Evolutionary conservation across 2,113 vertebrate genomes (phyloP).

Genomic region (Rhizomys pruinosus): DNA sequence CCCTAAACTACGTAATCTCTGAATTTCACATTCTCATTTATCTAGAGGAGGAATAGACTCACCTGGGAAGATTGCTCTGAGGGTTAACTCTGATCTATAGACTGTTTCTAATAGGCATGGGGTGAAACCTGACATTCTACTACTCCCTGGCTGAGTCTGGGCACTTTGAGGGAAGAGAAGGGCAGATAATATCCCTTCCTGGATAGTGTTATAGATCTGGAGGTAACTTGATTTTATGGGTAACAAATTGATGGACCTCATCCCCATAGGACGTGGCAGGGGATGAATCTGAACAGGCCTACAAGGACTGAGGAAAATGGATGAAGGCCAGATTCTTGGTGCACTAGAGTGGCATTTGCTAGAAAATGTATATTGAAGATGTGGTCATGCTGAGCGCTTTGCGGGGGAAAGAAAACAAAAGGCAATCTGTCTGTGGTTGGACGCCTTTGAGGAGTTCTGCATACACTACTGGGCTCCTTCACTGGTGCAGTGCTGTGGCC

Average conservation of each 20-base stretch:
- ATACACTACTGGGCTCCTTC: background rate
- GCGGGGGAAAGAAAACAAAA: conserved; percentile 55
- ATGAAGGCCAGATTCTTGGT: background rate
- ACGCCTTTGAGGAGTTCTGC: background rate
- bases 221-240: conserved; percentile 26
- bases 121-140: background rate
- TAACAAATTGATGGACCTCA: conserved; percentile 56
- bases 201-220: conserved; percentile 39
- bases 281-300: conserved; percentile 51
- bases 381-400: conserved; percentile 52
- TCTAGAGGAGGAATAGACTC: conserved; percentile 53
- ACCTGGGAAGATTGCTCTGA: conserved; percentile 46
- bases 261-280: conserved; percentile 21
- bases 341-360: conserved; percentile 49
- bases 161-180: background rate
- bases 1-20: conserved; percentile 30
- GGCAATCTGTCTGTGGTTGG: conserved; percentile 4
- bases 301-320: conserved; percentile 29
- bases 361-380: conserved; percentile 50
- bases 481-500: too few relatives aligned
- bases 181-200: background rate
- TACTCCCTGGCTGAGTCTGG: rapidly evolving
- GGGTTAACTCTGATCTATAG: conserved; percentile 41
- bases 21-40: conserved; percentile 32
- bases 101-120: background rate